Evolutionary conservation across 1,140 invertebrate genomes (phyloP).

Genomic region (Oryctes rhinoceros): DNA sequence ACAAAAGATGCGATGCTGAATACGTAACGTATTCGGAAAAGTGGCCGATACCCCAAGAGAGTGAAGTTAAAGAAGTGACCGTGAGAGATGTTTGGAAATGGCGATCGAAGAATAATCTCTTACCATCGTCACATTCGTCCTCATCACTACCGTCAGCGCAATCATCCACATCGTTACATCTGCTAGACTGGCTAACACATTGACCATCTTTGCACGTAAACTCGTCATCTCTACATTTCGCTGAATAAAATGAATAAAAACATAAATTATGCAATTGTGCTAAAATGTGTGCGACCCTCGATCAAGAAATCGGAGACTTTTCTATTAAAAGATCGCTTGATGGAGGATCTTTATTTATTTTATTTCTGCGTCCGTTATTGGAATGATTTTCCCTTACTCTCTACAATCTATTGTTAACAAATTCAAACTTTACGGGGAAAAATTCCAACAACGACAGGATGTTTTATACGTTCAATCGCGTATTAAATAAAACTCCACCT

Average conservation of each 20-base stretch:
- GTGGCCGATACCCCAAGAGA: too few species aligned
- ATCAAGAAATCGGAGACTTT: not conserved
- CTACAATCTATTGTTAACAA: too few species aligned
- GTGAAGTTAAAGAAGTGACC: too few species aligned
- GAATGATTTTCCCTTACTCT: too few species aligned
- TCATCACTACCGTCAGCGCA: slow-evolving; percentile 67
- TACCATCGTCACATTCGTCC: slow-evolving; percentile 54
- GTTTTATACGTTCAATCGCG: too few species aligned
- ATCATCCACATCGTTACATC: slow-evolving; percentile 64
- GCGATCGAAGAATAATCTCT: slow-evolving; percentile 21
- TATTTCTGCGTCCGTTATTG: too few species aligned
- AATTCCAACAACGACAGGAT: too few species aligned
- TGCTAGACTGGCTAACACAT: slow-evolving; percentile 61
- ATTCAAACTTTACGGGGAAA: too few species aligned
- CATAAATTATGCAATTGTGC: not conserved
- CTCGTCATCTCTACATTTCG: slow-evolving; percentile 45
- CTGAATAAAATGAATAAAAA: slow-evolving; percentile 20
- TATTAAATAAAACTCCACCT: too few species aligned
- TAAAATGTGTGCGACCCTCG: not conserved
- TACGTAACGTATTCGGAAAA: too few species aligned
- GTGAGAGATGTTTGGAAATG: not conserved
- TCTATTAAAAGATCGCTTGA: not conserved
- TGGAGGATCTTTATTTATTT: too few species aligned
- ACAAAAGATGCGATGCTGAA: too few species aligned
- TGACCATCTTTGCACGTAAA: slow-evolving; percentile 57